Percentiles rank a stretch among this genome's conserved stretches.
Evolutionary conservation across 2,797 vertebrate genomes (phyloP).

Genomic region (Falco biarmicus): DNA sequence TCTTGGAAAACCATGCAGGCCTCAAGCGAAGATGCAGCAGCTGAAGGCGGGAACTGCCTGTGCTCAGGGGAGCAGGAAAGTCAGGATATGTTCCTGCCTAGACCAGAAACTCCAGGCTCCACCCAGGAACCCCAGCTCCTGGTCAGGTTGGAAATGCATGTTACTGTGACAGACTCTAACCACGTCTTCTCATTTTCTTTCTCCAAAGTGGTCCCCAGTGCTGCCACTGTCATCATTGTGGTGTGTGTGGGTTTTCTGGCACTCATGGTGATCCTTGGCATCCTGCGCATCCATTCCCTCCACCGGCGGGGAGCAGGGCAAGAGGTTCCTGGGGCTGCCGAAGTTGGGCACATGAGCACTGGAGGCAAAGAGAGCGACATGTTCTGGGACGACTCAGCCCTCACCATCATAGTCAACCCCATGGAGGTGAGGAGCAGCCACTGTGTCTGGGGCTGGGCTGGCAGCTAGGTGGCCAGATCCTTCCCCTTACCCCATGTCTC

Average conservation of each 20-base stretch:
- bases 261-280: conserved; percentile 95
- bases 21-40: not conserved
- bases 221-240: conserved; percentile 97
- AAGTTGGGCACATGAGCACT: not conserved
- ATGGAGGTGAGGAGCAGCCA: conserved; percentile 89
- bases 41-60: not conserved
- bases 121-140: not conserved
- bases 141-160: not conserved
- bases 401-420: conserved; percentile 98
- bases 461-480: not conserved
- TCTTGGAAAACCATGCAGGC: not conserved
- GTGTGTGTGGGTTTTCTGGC: conserved; percentile 97
- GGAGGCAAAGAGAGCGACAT: conserved; percentile 83
- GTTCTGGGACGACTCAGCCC: conserved; percentile 97
- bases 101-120: not conserved
- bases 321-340: conserved; percentile 54
- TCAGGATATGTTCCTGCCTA: not conserved
- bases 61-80: not conserved
- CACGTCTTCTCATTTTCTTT: accelerated
- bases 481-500: not conserved
- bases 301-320: conserved; percentile 85
- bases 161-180: not conserved
- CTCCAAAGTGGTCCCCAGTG: conserved; percentile 88
- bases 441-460: not conserved
- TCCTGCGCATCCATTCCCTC: conserved; percentile 95